Conservation (phyloP, 2,888 invertebrate genomes). For the Catocala sponsa region DNA sequence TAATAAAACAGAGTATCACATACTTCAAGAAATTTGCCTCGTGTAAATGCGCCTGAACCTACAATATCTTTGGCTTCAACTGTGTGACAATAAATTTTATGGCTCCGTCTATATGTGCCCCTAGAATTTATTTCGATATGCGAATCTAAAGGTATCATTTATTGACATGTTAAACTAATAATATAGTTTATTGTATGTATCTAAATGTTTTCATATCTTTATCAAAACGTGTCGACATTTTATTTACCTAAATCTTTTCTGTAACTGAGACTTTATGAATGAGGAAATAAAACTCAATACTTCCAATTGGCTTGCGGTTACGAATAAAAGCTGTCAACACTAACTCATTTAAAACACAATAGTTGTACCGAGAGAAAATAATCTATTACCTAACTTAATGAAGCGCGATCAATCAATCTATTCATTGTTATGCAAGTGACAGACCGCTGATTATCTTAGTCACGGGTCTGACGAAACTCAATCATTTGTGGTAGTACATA, state of each 20-base stretch:
- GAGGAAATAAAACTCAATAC: slow-evolving; percentile 2
- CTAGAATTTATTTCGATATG: too few species aligned
- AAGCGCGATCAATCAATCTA: slow-evolving; percentile 53
- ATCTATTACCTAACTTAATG: slow-evolving; percentile 41
- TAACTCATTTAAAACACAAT: slow-evolving; percentile 16
- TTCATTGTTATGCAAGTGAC: slow-evolving; percentile 52
- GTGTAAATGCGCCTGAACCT: too few species aligned
- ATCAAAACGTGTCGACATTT: background rate
- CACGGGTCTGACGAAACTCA: slow-evolving; percentile 43
- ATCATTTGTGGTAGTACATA: slow-evolving; percentile 44
- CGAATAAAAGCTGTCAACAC: slow-evolving; percentile 7
- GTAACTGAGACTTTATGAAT: background rate
- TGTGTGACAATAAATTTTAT: too few species aligned
- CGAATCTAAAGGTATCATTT: too few species aligned
- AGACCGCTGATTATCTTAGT: slow-evolving; percentile 46
- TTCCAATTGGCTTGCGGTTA: slow-evolving; percentile 1
- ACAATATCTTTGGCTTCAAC: too few species aligned
- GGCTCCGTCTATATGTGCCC: too few species aligned
- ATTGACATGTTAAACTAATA: too few species aligned
- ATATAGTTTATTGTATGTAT: too few species aligned
- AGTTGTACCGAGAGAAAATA: slow-evolving; percentile 18
- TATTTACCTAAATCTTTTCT: slow-evolving; percentile 1
- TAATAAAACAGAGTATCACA: too few species aligned
- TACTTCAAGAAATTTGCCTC: too few species aligned
- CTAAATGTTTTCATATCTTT: too few species aligned